Evolutionary conservation across 2,113 vertebrate species (phyloP), one percentile per base, ranked within the genome.

Genomic region (Tragelaphus strepsiceros): DNA sequence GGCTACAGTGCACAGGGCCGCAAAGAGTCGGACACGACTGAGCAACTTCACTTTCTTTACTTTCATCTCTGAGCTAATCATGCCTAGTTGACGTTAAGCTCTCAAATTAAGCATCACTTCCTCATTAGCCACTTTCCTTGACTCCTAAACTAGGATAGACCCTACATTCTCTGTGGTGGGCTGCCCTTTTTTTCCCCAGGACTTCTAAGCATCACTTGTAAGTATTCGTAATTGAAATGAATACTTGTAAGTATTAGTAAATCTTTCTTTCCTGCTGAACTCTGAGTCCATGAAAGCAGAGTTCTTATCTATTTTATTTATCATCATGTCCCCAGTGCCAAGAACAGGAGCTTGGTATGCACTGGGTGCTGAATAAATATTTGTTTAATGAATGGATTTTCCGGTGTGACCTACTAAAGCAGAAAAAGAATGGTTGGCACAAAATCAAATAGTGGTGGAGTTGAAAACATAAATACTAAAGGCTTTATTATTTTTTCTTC

Each of bases 341-440:
- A 98, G 87, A 96, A 87, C 96, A 96, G 94, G 83, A 97, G 88
- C 94, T 64, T 86, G 88, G 88, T 67, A 90, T 98, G 85, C 24
- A 8, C 64, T 82, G 81, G 95, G 54, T 97, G 96, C 94, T 96
- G 97, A 94, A 85, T 88, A 98, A 98, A 97, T 97, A 97, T 97
- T 98, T 97, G 94, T 92, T 94, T 91, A 97, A 96, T 90, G 95
- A 96, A 87, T 95, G 92, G 32, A 71, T 96, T 97, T 98, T 97
- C 96, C 8, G n/a, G 93, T 96, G 83, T 96, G 74, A 97, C 89
- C 86, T 67, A 19, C 39, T 49, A 81, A 95, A 86, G 56, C 12
- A 94, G 95, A 96, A 74, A 94, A 95, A 91, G 95, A 83, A 77
- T 16, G 81, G 32, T 54, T 97, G 91, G 94, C 95, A 67, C 64